A percentile compares a stretch with the other conserved stretches of the same genome.
These are phyloP conservation scores for Heteronetta atricapilla DNA, from an alignment of 2,113 vertebrate genomes.

Conservation along the genomic window DNA sequence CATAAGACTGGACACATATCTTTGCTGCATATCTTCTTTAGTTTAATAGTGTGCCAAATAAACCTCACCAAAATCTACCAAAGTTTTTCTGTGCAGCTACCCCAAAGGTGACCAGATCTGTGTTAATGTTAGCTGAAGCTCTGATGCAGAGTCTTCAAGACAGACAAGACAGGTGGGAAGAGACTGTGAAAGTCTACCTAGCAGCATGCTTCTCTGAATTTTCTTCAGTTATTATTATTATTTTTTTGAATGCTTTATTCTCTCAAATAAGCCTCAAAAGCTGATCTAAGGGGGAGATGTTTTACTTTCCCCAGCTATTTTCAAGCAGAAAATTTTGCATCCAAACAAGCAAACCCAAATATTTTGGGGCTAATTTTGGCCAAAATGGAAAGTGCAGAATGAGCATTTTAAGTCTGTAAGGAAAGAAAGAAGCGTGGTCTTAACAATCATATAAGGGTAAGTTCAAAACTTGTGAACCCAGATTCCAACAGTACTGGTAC, in stretches of 20 bases:
- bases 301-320: not conserved
- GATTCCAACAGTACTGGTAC: not conserved
- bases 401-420: not conserved
- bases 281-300: not conserved
- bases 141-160: not conserved
- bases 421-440: not conserved
- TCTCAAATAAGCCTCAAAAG: not conserved
- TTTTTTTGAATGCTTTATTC: not conserved
- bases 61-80: not conserved
- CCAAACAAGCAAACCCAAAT: not conserved
- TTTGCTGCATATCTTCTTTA: not conserved
- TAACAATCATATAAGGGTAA: not conserved
- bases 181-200: not conserved
- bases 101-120: not conserved
- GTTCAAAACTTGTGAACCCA: not conserved
- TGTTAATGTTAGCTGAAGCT: not conserved
- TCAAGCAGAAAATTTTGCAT: not conserved
- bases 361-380: not conserved
- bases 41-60: not conserved
- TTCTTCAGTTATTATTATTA: not conserved
- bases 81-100: not conserved
- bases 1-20: fast-evolving
- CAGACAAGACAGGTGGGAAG: not conserved
- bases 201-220: not conserved
- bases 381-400: not conserved